Evolutionary conservation across 92 coral and sea anemone species (phyloP), one percentile per base, ranked within the genome.

Genomic region (Scolanthus callimorphus): DNA sequence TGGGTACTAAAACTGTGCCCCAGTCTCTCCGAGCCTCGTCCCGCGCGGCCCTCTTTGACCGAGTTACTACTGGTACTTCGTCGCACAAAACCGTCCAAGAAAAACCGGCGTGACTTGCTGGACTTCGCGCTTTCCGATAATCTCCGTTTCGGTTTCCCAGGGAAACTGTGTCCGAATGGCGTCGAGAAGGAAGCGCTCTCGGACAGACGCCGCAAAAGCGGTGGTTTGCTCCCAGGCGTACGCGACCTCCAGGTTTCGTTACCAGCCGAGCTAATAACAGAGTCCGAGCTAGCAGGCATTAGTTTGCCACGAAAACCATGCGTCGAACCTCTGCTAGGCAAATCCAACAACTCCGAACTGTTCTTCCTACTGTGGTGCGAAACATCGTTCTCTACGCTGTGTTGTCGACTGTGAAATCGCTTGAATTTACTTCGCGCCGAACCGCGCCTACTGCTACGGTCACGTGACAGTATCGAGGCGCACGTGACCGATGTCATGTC

Each of bases 11-110:
- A 65, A 28, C 95, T 86, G 55, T 61, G 71, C 13, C 81, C 74
- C 44, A 86, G 81, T 29, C 66, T 68, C 46, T 85, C 94, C 39
- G 78, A 59, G 9, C 83, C 74, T 15, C 85, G 88, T 8, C 70
- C 59, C 4, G 68, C 89, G 25, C 85, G 70, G 20, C 80, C 83
- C 45, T 87, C 95, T 66, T 87, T 87, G 59, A 87, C 89, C 20
- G 95, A 87, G 57, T 78, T 89, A 52, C 95, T 87, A 28, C 95
- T 87, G 31, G 84, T 65, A 37, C 90, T 87, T 24, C 86, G 76
- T 47, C 86, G 82, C 49, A 77, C 85, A 17, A 87, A 68, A 11
- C 83, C 90, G 25, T 80, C 81, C 17, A 86, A 67, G 65, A 86
- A 77, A 38, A 82, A 81, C 29, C 95, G 95, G 4, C 83, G 66